Conservation (phyloP, 1,140 invertebrate species). For the Drosophila nannoptera region DNA sequence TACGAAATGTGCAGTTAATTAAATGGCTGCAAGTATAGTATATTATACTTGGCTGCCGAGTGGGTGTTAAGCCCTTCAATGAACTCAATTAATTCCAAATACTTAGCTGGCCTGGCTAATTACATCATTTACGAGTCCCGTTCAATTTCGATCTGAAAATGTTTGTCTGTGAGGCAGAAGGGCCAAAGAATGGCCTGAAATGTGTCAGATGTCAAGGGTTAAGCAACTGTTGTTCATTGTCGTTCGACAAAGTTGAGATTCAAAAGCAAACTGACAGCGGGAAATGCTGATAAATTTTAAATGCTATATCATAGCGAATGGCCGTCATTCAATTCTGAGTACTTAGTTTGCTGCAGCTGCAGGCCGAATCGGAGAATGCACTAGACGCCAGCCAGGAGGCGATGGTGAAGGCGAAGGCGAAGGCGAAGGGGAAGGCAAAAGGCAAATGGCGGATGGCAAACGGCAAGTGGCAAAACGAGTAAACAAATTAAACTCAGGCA, state of each 20-base stretch:
- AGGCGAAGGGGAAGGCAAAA: constrained; percentile 20
- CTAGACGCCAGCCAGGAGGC: neutral
- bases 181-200: neutral
- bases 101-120: neutral
- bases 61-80: constrained; percentile 38
- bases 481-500: constrained; percentile 70
- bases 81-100: constrained; percentile 47
- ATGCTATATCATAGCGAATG: constrained; percentile 19
- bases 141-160: no score
- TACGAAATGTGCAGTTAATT: constrained; percentile 44
- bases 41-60: constrained; percentile 16
- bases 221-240: no score
- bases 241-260: neutral
- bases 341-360: constrained; percentile 27
- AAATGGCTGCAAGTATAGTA: constrained; percentile 20
- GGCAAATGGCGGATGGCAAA: constrained; percentile 22
- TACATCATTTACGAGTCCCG: no score
- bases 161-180: no score
- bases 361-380: neutral
- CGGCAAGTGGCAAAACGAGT: constrained; percentile 51
- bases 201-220: no score
- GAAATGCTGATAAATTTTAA: constrained; percentile 20
- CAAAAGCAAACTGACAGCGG: constrained; percentile 7
- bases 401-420: neutral
- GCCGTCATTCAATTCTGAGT: constrained; percentile 20